phyloP scores from a whole-genome alignment of 2,797 vertebrate genomes.

The Anguilla pacifica region DNA sequence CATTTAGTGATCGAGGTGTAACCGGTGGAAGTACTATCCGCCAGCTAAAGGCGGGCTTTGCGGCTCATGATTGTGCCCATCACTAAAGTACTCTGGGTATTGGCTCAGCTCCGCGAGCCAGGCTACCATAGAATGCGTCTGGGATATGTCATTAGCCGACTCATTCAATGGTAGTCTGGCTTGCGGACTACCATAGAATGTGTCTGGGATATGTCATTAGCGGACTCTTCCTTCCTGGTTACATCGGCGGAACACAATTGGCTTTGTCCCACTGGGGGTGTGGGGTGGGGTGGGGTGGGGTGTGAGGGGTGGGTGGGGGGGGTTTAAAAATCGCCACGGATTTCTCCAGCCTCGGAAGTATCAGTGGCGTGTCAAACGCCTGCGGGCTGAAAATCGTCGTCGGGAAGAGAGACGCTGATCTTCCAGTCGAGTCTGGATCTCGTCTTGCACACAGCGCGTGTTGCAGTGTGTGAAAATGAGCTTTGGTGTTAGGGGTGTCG shows the following conservation, averaged over 20 bases:
- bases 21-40: background rate
- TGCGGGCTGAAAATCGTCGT: background rate
- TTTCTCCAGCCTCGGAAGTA: background rate
- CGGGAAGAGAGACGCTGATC: background rate
- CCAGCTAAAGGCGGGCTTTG: background rate
- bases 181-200: no score
- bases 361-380: background rate
- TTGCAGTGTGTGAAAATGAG: background rate
- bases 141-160: no score
- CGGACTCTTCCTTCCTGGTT: background rate
- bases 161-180: no score
- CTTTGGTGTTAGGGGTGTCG: background rate
- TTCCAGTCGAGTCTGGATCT: background rate
- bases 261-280: background rate
- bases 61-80: background rate
- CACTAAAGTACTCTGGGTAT: background rate
- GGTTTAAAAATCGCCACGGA: background rate
- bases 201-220: background rate
- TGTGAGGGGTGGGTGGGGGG: background rate
- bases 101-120: background rate
- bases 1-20: no score
- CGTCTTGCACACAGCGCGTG: background rate
- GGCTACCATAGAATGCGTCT: background rate
- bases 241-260: background rate
- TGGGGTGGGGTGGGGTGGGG: no score